Evolutionary conservation across 2,888 invertebrate species (phyloP).

Genomic region (Eilema griseolum): DNA sequence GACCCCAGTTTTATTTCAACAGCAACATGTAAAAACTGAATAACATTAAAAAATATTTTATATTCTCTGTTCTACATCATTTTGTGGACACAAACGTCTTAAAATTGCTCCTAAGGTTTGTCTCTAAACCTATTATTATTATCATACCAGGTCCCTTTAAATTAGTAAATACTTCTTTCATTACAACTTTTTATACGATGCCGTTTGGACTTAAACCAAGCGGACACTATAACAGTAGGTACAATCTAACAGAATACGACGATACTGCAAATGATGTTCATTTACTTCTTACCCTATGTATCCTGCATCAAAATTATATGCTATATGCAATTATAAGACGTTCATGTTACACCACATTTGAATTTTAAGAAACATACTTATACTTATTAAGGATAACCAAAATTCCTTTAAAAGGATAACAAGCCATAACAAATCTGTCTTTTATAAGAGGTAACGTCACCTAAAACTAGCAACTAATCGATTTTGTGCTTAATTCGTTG

Average conservation of each 20-base stretch:
- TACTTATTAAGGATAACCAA: constrained; percentile 72
- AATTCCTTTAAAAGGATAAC: constrained; percentile 85
- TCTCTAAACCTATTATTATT: constrained; percentile 51
- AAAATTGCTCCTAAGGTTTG: constrained; percentile 39
- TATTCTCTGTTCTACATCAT: constrained; percentile 69
- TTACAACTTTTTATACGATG: constrained; percentile 8
- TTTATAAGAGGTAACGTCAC: constrained; percentile 76
- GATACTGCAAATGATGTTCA: constrained; percentile 5
- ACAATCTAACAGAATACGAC: constrained; percentile 13
- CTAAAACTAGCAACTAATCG: constrained; percentile 74
- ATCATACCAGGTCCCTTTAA: constrained; percentile 48
- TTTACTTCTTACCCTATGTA: constrained; percentile 17
- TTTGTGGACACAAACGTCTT: constrained; percentile 39
- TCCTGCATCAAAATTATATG: constrained; percentile 32
- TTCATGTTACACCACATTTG: constrained; percentile 31
- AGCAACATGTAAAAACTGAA: constrained; percentile 80
- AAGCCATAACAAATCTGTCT: constrained; percentile 81
- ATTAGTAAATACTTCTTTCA: constrained; percentile 19
- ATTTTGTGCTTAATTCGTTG: constrained; percentile 73
- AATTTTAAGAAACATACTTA: constrained; percentile 71
- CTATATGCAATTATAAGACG: constrained; percentile 41
- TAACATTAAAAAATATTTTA: constrained; percentile 75
- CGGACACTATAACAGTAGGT: not conserved
- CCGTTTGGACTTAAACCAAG: constrained; percentile 1
- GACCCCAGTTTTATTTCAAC: constrained; percentile 80